Evolutionary conservation across 2,797 vertebrate genomes (phyloP), one percentile per base, ranked within the genome.

Genomic region (Lacerta agilis): DNA sequence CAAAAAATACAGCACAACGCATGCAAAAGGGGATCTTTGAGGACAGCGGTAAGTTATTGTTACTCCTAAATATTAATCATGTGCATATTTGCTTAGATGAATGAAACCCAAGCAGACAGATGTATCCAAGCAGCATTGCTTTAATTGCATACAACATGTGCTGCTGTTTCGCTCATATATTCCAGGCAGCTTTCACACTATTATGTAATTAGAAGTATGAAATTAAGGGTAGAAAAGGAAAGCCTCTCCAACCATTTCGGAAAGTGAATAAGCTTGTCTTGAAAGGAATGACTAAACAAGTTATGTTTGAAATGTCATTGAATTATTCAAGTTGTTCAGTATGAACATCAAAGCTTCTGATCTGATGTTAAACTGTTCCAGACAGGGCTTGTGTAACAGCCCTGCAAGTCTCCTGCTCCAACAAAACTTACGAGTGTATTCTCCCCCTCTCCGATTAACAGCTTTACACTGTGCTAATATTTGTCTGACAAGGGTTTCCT

Each of bases 221-320:
- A 79, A 79, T 38, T 78, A 80, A 75, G 41, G 33, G 4, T 69
- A 55, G 49, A 58, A 88, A 55, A 43, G 36, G 11, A 58, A 84
- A 67, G 8, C 11, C n/a, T 88, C 3, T 84, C 27, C 33, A 58
- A 66, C 38, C 18, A 8, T 84, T 85, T 66, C 41, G n/a, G 23
- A 76, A 69, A 85, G 66, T 58, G 66, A 10, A 29, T 67, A 76
- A 81, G 5, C 66, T 76, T 76, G 33, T 55, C 71, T 85, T 41
- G 67, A 82, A 89, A 33, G 67, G 61, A 77, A 82, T 86, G 33
- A 33, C 41, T 82, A 58, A 89, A 77, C 61, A n/a, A 82, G 79
- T 33, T 38, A 64, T 29, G 55, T 7, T 38, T 36, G 29, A 78
- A 86, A 66, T 33, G n/a, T 71, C 58, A 79, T 61, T 33, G 78